phyloP scores from a whole-genome alignment of 2,888 invertebrate genomes.

The Cantharis rufa region DNA sequence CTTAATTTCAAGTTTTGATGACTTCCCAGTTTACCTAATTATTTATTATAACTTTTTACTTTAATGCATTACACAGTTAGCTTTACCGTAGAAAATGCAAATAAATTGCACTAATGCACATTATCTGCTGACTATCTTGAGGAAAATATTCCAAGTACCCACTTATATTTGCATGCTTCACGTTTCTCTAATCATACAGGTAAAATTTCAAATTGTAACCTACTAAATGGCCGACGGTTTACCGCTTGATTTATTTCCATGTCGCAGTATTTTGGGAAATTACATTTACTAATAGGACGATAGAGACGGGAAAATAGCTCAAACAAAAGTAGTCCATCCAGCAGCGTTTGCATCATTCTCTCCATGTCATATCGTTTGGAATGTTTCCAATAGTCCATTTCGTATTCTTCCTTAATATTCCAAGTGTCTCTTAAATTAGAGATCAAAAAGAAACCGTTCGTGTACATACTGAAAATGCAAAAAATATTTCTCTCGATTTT shows the following conservation, averaged over 20 bases:
- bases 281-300: neutral
- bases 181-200: neutral
- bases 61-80: neutral
- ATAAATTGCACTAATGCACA: neutral
- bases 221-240: neutral
- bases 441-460: neutral
- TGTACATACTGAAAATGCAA: neutral
- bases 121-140: neutral
- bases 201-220: neutral
- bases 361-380: neutral
- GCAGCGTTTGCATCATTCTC: neutral
- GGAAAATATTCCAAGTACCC: neutral
- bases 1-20: neutral
- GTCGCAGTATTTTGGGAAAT: neutral
- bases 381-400: neutral
- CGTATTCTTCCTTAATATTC: neutral
- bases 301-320: neutral
- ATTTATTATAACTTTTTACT: neutral
- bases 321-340: neutral
- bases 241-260: neutral
- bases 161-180: neutral
- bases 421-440: neutral
- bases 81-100: neutral
- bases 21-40: neutral
- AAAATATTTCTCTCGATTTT: neutral